Evolutionary conservation across 2,888 invertebrate genomes (phyloP), one percentile per base, ranked within the genome.

Genomic region (Eugnorisma glareosa): DNA sequence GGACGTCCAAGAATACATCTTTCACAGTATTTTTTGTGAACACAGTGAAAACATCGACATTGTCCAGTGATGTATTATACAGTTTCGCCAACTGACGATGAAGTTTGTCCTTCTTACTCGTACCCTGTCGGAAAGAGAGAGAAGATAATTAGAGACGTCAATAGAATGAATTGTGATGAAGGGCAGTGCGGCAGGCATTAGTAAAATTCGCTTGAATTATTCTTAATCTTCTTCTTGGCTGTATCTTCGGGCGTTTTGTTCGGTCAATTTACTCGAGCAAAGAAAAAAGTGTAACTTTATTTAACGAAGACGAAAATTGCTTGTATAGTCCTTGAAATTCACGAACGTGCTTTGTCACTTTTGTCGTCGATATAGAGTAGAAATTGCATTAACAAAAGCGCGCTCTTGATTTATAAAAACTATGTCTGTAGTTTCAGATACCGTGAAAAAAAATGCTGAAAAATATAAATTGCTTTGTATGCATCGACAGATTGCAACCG

Each of bases 41-140:
- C 2, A 99, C 98, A 0, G 99, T 99, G 93, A 99, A 99, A 0
- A 99, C 98, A 92, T 99, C 99, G 0, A 99, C 98, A 92, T 99
- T 99, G 68, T 98, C 97, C 77, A 97, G 92, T 0, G 98, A 98
- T 0, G 98, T 98, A 90, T 98, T 98, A 88, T 99, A 97, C 69
- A 98, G 97, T 81, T 97, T 95, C 0, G 99, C 90, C 0, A 97
- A 92, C 8, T 93, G 93, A 11, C 93, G 93, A 61, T 97, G 97
- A 21, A 98, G 96, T n/a, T 97, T 96, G 88, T 98, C 98, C 91
- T 98, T 98, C 90, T 97, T 98, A 93, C 98, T 99, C 48, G 97
- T 94, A 51, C 97, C 97, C 95, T 97, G 93, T 79, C 90, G 48
- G 67, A 88, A 67, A 85, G 76, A 86, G 84, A 88, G 5, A 37